phyloP scores from a whole-genome alignment of 2,113 vertebrate species.

The Vireo altiloquus region DNA sequence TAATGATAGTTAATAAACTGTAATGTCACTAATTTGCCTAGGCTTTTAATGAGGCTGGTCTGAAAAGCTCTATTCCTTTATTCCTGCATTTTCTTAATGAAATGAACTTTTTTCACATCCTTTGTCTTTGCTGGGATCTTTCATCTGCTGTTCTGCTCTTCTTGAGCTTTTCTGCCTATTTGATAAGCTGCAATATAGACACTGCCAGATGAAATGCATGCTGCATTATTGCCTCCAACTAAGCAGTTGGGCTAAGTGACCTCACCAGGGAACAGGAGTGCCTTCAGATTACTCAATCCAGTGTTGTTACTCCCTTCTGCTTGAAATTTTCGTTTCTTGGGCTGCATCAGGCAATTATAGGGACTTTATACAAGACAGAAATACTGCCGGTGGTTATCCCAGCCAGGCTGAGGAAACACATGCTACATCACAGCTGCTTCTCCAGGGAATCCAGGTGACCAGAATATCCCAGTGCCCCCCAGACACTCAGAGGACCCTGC shows the following conservation, averaged over 20 bases:
- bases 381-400: background rate
- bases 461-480: background rate
- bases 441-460: background rate
- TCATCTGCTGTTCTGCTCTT: background rate
- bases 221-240: background rate
- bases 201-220: background rate
- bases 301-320: background rate
- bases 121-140: background rate
- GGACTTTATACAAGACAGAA: background rate
- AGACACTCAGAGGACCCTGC: background rate
- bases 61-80: constrained; percentile 1
- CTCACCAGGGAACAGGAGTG: background rate
- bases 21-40: constrained; percentile 11
- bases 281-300: background rate
- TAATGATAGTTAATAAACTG: constrained; percentile 19
- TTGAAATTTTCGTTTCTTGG: background rate
- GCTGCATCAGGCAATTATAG: background rate
- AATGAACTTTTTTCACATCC: background rate
- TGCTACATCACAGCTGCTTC: fast-evolving
- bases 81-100: background rate
- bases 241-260: background rate
- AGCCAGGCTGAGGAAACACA: background rate
- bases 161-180: background rate
- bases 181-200: background rate
- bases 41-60: background rate